Percentiles rank a stretch among this genome's conserved stretches.
These are phyloP conservation scores for Castor canadensis DNA, from an alignment of 2,113 vertebrate genomes.

Conservation along the genomic window DNA sequence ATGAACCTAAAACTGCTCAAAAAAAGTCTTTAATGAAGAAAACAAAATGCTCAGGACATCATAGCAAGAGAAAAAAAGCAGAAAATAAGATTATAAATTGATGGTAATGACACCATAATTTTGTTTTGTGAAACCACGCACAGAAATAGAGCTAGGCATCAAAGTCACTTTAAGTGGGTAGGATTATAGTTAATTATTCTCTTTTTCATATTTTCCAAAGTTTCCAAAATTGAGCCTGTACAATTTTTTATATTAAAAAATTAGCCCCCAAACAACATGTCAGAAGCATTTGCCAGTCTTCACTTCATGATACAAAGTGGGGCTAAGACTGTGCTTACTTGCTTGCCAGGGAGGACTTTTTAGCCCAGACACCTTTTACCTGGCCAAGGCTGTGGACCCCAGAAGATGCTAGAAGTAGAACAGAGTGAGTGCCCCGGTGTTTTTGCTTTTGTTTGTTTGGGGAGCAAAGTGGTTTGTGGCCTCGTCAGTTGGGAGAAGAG, in stretches of 20 bases:
- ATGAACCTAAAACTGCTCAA: neutral
- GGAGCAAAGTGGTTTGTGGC: neutral
- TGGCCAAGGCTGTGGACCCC: neutral
- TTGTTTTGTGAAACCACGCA: neutral
- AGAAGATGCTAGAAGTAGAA: neutral
- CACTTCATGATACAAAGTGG: neutral
- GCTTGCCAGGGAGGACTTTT: neutral
- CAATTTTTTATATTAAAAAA: neutral
- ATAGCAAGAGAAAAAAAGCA: neutral
- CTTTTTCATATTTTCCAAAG: neutral
- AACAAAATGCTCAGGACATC: neutral
- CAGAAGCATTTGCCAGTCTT: neutral
- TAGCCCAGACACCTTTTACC: neutral
- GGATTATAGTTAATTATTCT: neutral
- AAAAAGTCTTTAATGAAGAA: neutral
- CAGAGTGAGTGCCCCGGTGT: neutral
- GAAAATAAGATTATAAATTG: neutral
- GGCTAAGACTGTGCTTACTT: fast-evolving
- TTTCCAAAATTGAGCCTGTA: neutral
- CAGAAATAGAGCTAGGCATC: neutral
- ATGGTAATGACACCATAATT: too few relatives aligned
- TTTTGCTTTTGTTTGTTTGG: neutral
- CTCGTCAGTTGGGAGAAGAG: neutral
- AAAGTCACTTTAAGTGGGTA: neutral
- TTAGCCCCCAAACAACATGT: neutral